Percentiles rank a stretch among this genome's conserved stretches.
These are phyloP conservation scores for Ecdyonurus torrentis DNA, from an alignment of 2,888 invertebrate species.

Conservation along the genomic window DNA sequence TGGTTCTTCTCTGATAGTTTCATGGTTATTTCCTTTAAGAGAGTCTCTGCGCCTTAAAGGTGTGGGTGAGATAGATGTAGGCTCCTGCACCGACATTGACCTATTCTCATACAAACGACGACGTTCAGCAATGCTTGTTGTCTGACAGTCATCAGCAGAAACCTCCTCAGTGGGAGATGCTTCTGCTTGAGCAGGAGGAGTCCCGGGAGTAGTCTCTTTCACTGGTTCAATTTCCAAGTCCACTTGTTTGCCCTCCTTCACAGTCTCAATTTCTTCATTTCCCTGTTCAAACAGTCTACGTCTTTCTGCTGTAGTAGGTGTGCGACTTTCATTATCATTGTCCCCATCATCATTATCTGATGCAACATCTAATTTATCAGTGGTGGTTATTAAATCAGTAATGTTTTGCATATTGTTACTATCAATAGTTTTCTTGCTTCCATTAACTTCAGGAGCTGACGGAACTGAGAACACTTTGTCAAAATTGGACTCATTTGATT, in stretches of 20 bases:
- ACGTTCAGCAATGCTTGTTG: slow-evolving; percentile 52
- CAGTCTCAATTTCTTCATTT: slow-evolving; percentile 16
- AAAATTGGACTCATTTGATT: slow-evolving; percentile 42
- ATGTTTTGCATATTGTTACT: not conserved
- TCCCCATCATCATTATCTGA: slow-evolving; percentile 20
- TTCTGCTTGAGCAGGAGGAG: slow-evolving; percentile 6
- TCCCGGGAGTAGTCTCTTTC: not conserved
- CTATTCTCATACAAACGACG: slow-evolving; percentile 60
- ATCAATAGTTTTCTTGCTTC: slow-evolving; percentile 6
- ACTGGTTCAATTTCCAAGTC: not conserved
- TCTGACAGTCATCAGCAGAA: slow-evolving; percentile 10
- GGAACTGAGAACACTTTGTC: slow-evolving; percentile 72
- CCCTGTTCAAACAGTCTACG: slow-evolving; percentile 49
- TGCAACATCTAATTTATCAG: slow-evolving; percentile 12
- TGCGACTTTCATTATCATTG: slow-evolving; percentile 20
- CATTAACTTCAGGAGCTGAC: slow-evolving; percentile 38
- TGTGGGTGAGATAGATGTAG: slow-evolving; percentile 51
- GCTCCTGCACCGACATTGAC: slow-evolving; percentile 47
- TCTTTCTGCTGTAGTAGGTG: slow-evolving; percentile 64
- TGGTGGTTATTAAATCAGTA: not conserved
- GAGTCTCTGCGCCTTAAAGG: slow-evolving; percentile 33
- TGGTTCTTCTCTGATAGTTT: slow-evolving; percentile 6
- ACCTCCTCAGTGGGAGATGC: slow-evolving; percentile 9
- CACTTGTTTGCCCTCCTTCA: not conserved
- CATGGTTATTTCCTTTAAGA: slow-evolving; percentile 14